Conservation (phyloP, 2,113 vertebrate genomes). For the Hystrix cristata region DNA sequence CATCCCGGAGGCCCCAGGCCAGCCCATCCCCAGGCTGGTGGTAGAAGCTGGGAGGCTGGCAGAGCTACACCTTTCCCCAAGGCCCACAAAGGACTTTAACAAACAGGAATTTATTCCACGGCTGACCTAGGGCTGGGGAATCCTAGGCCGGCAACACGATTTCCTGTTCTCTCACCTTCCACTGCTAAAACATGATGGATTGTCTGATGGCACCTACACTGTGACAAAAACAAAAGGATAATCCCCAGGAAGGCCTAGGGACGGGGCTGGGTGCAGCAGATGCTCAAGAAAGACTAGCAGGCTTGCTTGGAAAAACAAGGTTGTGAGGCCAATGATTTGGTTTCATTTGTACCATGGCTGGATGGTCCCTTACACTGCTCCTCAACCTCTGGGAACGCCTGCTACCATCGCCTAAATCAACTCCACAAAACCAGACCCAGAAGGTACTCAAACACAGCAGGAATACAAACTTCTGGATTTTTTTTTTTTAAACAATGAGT, state of each 20-base stretch:
- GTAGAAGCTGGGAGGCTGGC: not conserved
- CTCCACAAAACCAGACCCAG: not conserved
- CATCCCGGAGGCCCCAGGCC: not conserved
- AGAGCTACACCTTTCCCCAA: not conserved
- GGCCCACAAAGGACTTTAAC: not conserved
- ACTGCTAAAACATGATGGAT: not conserved
- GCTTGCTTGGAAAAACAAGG: not conserved
- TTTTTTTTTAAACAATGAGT: not conserved
- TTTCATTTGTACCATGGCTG: not conserved
- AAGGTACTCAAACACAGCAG: not conserved
- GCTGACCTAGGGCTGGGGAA: too few relatives aligned
- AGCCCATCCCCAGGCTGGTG: not conserved
- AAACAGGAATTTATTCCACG: accelerated
- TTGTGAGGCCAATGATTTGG: not conserved
- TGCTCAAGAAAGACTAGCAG: not conserved
- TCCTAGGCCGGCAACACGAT: accelerated
- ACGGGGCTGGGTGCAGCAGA: not conserved
- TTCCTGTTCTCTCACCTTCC: not conserved
- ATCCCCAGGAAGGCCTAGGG: not conserved
- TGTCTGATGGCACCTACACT: accelerated
- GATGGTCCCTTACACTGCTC: not conserved
- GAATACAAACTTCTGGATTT: not conserved
- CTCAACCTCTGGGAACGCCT: not conserved
- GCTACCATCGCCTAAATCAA: not conserved
- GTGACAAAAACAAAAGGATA: not conserved